Evolutionary conservation across 2,888 invertebrate species (phyloP).

Genomic region (Eilema griseolum): DNA sequence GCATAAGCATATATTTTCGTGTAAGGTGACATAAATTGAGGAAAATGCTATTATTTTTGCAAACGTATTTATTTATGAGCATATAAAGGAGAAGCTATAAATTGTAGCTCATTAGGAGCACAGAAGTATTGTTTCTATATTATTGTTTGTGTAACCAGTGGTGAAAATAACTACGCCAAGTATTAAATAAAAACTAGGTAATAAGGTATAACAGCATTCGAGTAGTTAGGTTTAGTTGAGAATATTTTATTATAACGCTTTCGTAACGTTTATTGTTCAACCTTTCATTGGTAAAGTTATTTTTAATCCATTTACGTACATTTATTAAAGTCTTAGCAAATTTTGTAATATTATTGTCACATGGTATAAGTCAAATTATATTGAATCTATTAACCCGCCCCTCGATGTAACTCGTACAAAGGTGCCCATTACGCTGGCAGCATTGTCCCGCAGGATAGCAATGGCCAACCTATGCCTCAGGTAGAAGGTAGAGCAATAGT

Average conservation of each 20-base stretch:
- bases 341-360: too few species aligned
- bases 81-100: slow-evolving; percentile 44
- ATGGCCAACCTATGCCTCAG: too few species aligned
- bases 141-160: slow-evolving; percentile 12
- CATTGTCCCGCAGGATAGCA: too few species aligned
- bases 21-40: slow-evolving; percentile 43
- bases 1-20: slow-evolving; percentile 26
- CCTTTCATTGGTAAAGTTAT: background rate
- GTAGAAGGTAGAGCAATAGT: too few species aligned
- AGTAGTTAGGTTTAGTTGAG: background rate
- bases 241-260: background rate
- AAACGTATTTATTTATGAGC: slow-evolving; percentile 50
- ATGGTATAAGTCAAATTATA: too few species aligned
- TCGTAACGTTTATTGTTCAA: background rate
- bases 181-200: background rate
- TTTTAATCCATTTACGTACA: background rate
- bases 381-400: too few species aligned
- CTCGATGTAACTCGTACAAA: too few species aligned
- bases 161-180: background rate
- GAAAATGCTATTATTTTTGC: slow-evolving; percentile 43
- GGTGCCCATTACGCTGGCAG: too few species aligned
- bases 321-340: too few species aligned
- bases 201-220: background rate
- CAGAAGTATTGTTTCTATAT: slow-evolving; percentile 11
- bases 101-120: slow-evolving; percentile 44